phyloP scores from a whole-genome alignment of 2,797 vertebrate species.

The Sebastes cheni region DNA sequence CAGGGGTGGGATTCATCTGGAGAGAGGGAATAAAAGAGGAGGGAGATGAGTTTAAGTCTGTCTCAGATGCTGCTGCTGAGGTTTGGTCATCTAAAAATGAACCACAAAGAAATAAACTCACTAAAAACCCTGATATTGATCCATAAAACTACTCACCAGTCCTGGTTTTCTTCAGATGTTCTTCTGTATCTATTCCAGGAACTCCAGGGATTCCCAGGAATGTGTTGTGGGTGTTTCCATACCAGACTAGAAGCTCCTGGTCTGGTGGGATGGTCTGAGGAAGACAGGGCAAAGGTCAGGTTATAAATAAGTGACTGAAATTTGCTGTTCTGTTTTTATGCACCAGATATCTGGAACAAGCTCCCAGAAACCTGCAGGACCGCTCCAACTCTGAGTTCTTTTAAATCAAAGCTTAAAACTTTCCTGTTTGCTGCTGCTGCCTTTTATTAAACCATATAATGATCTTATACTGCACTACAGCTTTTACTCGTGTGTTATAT shows the following conservation, averaged over 20 bases:
- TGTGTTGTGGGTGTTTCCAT: slow-evolving; percentile 94
- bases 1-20: slow-evolving; percentile 89
- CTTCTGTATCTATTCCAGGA: slow-evolving; percentile 88
- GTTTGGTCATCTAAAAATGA: not conserved
- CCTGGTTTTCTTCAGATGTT: slow-evolving; percentile 91
- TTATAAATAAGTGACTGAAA: not conserved
- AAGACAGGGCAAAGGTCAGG: slow-evolving; percentile 35
- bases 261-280: slow-evolving; percentile 94
- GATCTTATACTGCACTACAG: too few species aligned
- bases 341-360: too few species aligned
- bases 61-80: not conserved
- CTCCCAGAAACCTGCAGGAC: too few species aligned
- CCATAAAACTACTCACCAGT: slow-evolving; percentile 79
- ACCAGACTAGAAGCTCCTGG: slow-evolving; percentile 98
- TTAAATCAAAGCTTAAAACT: too few species aligned
- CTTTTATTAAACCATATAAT: too few species aligned
- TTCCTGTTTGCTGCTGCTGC: too few species aligned
- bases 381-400: too few species aligned
- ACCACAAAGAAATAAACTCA: not conserved
- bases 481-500: too few species aligned
- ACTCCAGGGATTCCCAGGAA: slow-evolving; percentile 97
- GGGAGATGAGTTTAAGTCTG: not conserved
- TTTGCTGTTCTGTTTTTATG: too few species aligned
- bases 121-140: not conserved
- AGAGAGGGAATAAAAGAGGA: not conserved